A percentile compares a stretch with the other conserved stretches of the same genome.
Evolutionary conservation across 2,113 vertebrate species (phyloP).

Genomic region (Salvelinus sp.): DNA sequence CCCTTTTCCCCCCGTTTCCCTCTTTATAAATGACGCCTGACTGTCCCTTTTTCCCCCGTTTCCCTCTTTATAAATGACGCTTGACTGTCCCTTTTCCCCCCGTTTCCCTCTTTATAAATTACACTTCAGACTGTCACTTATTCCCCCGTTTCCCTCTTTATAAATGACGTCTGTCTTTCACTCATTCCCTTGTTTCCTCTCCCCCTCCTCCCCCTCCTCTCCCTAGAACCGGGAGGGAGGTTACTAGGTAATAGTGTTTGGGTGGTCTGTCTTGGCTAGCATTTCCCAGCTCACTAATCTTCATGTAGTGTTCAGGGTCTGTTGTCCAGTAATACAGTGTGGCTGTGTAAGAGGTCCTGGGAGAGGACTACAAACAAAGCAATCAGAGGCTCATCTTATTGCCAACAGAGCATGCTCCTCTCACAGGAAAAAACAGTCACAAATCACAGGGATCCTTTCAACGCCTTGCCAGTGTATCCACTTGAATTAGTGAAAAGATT

Average conservation of each 20-base stretch:
- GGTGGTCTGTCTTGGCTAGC: slow-evolving; percentile 54
- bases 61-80: too few species aligned
- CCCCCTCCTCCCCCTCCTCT: neutral
- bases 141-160: too few species aligned
- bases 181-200: slow-evolving; percentile 12
- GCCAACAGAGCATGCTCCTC: slow-evolving; percentile 53
- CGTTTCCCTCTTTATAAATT: too few species aligned
- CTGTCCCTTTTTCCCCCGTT: too few species aligned
- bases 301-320: slow-evolving; percentile 61
- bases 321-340: slow-evolving; percentile 62
- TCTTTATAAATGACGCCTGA: too few species aligned
- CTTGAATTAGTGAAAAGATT: slow-evolving; percentile 69
- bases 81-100: too few species aligned
- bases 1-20: too few species aligned
- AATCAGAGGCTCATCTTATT: slow-evolving; percentile 63
- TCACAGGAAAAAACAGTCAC: slow-evolving; percentile 43
- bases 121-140: too few species aligned
- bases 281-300: slow-evolving; percentile 56
- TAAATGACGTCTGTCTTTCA: too few species aligned
- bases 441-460: slow-evolving; percentile 67
- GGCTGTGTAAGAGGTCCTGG: slow-evolving; percentile 52
- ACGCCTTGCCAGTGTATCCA: slow-evolving; percentile 62
- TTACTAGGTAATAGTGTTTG: slow-evolving; percentile 47
- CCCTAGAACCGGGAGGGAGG: slow-evolving; percentile 20
- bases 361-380: slow-evolving; percentile 63